Conservation (phyloP, 2,797 vertebrate species). For the Sebastes kiyomatsui region DNA sequence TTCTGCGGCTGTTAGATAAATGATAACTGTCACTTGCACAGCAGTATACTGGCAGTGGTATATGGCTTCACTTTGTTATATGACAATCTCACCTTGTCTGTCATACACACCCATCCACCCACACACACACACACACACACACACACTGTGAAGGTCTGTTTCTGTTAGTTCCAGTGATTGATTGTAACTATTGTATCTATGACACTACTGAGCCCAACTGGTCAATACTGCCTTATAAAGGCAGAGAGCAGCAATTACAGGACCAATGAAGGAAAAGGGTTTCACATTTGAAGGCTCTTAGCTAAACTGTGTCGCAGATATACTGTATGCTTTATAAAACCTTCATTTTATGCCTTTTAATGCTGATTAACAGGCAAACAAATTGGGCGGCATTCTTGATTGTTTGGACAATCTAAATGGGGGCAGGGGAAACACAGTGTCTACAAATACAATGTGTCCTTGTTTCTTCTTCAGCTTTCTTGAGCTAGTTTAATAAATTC, state of each 20-base stretch:
- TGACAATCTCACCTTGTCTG: constrained; percentile 47
- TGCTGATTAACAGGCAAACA: neutral
- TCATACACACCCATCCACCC: neutral
- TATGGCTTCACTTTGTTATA: constrained; percentile 46
- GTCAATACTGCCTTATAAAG: constrained; percentile 5
- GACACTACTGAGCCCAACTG: constrained; percentile 7
- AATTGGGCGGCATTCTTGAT: neutral
- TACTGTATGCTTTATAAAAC: neutral
- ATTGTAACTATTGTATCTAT: constrained; percentile 15
- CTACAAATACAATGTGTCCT: neutral
- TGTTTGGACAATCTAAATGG: neutral
- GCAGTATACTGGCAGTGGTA: constrained; percentile 30
- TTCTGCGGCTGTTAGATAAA: constrained; percentile 39
- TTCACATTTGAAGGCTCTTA: neutral
- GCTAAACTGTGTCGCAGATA: neutral
- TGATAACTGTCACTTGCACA: constrained; percentile 47
- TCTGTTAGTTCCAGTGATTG: constrained; percentile 25
- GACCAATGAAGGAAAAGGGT: neutral
- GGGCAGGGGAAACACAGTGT: neutral
- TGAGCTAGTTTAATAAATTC: neutral
- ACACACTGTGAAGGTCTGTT: constrained; percentile 4
- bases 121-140: neutral
- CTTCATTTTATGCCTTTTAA: neutral
- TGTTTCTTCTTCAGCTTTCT: neutral
- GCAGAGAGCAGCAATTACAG: neutral